A percentile compares a stretch with the other conserved stretches of the same genome.
These are phyloP conservation scores for Catamblyrhynchus diadema DNA, from an alignment of 2,797 vertebrate species.

Conservation along the genomic window DNA sequence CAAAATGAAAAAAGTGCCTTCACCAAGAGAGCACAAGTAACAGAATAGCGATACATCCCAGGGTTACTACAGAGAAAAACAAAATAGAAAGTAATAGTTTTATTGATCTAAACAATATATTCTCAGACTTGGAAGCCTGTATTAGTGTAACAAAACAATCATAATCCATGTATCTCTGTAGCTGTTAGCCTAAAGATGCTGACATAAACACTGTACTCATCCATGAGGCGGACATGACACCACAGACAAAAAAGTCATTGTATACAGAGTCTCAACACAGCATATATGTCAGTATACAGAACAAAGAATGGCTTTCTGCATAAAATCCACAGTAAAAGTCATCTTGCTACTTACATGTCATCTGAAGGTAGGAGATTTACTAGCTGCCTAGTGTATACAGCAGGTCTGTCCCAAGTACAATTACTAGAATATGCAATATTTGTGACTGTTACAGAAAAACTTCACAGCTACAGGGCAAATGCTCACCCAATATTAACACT, in stretches of 20 bases:
- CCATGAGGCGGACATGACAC: background rate
- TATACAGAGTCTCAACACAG: background rate
- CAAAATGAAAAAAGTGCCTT: background rate
- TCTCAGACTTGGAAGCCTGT: background rate
- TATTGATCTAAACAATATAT: background rate
- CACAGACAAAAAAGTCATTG: constrained; percentile 42
- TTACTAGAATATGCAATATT: background rate
- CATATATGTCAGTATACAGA: constrained; percentile 7
- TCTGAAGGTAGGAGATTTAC: background rate
- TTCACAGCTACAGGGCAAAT: background rate
- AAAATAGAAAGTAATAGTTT: background rate
- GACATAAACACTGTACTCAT: background rate
- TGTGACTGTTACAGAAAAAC: background rate
- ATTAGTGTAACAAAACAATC: background rate
- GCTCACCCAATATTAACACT: background rate
- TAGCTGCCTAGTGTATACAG: background rate
- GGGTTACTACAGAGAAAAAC: background rate
- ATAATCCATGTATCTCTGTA: background rate
- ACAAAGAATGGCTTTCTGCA: constrained; percentile 39
- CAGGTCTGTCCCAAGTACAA: background rate
- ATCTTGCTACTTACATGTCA: background rate
- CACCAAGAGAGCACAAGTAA: background rate
- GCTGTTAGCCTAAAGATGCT: background rate
- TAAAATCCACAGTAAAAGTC: background rate
- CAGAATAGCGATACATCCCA: background rate